These are phyloP conservation scores for Erynnis tages DNA, from an alignment of 2,888 invertebrate genomes.

Conservation along the genomic window DNA sequence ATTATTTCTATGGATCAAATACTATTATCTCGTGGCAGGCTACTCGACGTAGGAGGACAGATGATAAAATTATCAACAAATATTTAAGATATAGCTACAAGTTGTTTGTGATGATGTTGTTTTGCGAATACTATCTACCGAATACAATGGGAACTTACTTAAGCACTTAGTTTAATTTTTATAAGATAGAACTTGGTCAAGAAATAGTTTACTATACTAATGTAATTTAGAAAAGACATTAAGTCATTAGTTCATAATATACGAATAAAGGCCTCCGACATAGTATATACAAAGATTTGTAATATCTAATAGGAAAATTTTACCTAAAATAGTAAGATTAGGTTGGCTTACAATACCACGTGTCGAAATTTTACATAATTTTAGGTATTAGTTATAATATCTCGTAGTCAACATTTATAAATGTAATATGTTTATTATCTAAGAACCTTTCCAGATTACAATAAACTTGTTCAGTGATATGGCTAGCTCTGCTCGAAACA, in stretches of 20 bases:
- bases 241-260: constrained; percentile 51
- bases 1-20: too few relatives aligned
- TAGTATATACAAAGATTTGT: constrained; percentile 58
- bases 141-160: too few relatives aligned
- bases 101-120: neutral
- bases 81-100: too few relatives aligned
- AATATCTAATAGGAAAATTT: constrained; percentile 61
- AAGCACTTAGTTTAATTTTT: too few relatives aligned
- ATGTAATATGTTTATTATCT: neutral
- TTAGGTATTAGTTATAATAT: neutral
- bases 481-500: too few relatives aligned
- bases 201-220: constrained; percentile 50
- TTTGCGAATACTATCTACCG: too few relatives aligned
- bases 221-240: constrained; percentile 45
- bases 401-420: neutral
- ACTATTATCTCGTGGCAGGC: too few relatives aligned
- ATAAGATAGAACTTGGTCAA: constrained; percentile 60
- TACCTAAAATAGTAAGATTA: constrained; percentile 45
- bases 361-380: constrained; percentile 17
- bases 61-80: neutral
- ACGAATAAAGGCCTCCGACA: constrained; percentile 74
- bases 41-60: too few relatives aligned
- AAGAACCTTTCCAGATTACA: too few relatives aligned
- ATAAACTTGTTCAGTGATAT: too few relatives aligned
- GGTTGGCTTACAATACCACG: constrained; percentile 36